Evolutionary conservation across 2,888 invertebrate species (phyloP).

Genomic region (Molorchus minor): DNA sequence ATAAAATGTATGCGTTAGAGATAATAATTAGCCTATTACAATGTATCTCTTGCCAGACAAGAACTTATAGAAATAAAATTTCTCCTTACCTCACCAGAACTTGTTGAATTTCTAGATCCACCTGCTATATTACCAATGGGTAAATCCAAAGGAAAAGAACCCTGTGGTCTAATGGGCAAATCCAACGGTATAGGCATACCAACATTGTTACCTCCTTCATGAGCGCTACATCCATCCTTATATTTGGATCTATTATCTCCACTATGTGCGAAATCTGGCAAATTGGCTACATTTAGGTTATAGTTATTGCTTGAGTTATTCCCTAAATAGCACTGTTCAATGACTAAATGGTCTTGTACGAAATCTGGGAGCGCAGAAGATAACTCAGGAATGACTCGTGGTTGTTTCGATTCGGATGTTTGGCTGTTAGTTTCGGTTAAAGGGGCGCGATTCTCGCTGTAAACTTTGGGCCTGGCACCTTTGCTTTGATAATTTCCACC

Average conservation of each 20-base stretch:
- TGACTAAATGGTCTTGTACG: slow-evolving; percentile 87
- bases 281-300: slow-evolving; percentile 57
- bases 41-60: no score
- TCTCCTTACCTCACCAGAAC: slow-evolving; percentile 42
- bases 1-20: no score
- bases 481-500: slow-evolving; percentile 74
- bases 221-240: slow-evolving; percentile 40
- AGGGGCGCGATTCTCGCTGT: slow-evolving; percentile 59
- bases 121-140: slow-evolving; percentile 51
- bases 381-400: slow-evolving; percentile 64
- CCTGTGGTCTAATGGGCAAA: slow-evolving; percentile 55
- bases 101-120: slow-evolving; percentile 31
- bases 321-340: slow-evolving; percentile 72
- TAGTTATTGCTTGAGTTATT: slow-evolving; percentile 63
- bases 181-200: slow-evolving; percentile 53
- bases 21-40: no score
- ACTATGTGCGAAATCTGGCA: slow-evolving; percentile 38
- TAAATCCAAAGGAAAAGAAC: slow-evolving; percentile 60
- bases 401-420: slow-evolving; percentile 42
- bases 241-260: slow-evolving; percentile 39
- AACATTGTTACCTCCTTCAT: slow-evolving; percentile 7
- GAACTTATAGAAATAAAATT: neutral
- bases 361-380: slow-evolving; percentile 83
- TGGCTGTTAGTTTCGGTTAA: slow-evolving; percentile 58
- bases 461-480: slow-evolving; percentile 83